These are phyloP conservation scores for Trigoniulus corallinus DNA, from an alignment of 1,140 invertebrate species.

Conservation along the genomic window DNA sequence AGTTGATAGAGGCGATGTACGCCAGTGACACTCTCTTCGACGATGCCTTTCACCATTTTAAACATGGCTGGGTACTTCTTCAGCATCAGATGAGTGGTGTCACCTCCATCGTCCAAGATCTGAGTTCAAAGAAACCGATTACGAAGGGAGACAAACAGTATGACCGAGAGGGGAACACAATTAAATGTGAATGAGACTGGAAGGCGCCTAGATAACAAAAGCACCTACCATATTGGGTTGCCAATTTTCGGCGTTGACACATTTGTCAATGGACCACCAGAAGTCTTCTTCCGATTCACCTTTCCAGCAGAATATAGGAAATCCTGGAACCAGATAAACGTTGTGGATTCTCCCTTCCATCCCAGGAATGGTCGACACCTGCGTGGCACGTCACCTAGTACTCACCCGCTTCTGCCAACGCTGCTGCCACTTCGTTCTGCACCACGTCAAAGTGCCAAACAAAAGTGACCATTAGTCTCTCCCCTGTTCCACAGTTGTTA, in stretches of 20 bases:
- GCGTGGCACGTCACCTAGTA: too few species aligned
- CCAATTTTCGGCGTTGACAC: conserved; percentile 80
- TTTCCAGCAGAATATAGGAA: conserved; percentile 85
- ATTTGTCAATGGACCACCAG: conserved; percentile 97
- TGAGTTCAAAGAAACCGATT: conserved; percentile 9
- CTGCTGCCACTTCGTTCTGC: conserved; percentile 92
- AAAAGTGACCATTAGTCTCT: conserved; percentile 6
- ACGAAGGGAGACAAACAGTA: too few species aligned
- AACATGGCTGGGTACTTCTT: conserved; percentile 93
- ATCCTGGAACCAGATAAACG: conserved; percentile 29
- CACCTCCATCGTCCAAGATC: conserved; percentile 95
- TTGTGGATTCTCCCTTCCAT: background rate
- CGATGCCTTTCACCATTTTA: conserved; percentile 90
- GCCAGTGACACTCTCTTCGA: conserved; percentile 94
- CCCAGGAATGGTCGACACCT: background rate
- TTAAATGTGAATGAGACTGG: too few species aligned
- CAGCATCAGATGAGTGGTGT: conserved; percentile 90
- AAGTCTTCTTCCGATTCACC: conserved; percentile 94
- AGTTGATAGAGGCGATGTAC: conserved; percentile 93
- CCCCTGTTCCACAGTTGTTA: too few species aligned
- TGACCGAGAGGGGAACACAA: too few species aligned
- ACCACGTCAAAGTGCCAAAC: conserved; percentile 13
- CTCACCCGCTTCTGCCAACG: conserved; percentile 65
- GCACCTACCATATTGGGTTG: conserved; percentile 78
- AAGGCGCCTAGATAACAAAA: too few species aligned